Evolutionary conservation across 2,113 vertebrate species (phyloP).

Genomic region (Prochilodus magdalenae): DNA sequence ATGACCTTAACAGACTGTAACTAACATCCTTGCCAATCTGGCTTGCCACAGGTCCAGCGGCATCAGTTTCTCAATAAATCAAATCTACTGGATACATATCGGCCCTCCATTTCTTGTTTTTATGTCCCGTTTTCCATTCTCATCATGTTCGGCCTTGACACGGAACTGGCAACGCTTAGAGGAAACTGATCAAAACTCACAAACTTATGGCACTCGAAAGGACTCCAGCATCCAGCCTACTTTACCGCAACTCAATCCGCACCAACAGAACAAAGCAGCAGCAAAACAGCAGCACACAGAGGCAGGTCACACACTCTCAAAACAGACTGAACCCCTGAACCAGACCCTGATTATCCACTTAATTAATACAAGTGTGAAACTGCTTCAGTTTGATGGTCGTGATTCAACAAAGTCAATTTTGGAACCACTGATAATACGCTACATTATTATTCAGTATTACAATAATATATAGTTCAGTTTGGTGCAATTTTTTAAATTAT

Average conservation of each 20-base stretch:
- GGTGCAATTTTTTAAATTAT: no score
- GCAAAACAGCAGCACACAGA: not conserved
- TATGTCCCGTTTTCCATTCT: not conserved
- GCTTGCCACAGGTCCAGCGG: not conserved
- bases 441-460: no score
- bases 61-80: slow-evolving; percentile 4
- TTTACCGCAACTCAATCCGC: not conserved
- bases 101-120: not conserved
- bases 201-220: not conserved
- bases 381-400: no score
- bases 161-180: not conserved
- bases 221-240: not conserved
- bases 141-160: not conserved
- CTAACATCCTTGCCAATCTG: slow-evolving; percentile 8
- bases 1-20: slow-evolving; percentile 9
- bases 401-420: no score
- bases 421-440: no score
- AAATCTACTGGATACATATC: not conserved
- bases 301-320: not conserved
- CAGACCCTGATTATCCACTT: no score
- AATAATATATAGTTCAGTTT: no score
- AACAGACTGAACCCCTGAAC: not conserved
- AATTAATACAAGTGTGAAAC: no score
- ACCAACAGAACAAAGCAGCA: not conserved
- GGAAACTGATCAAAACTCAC: not conserved